Conservation (phyloP, 2,113 vertebrate species). For the Theristicus caerulescens region DNA sequence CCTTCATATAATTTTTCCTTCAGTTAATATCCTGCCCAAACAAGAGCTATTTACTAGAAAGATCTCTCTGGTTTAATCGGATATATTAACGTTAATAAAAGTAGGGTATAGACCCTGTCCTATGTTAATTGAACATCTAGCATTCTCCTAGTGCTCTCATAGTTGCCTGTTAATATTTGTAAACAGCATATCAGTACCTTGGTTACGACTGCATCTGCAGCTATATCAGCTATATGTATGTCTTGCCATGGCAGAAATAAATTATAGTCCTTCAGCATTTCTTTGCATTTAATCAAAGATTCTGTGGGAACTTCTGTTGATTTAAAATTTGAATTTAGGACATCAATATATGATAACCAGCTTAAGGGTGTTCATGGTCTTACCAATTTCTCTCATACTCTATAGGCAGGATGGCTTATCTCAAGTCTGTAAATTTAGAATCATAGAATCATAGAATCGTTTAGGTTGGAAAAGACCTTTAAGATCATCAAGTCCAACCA, state of each 20-base stretch:
- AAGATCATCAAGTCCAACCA: no score
- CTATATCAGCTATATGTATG: neutral
- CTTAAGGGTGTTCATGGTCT: neutral
- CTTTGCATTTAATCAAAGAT: neutral
- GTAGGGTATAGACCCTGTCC: neutral
- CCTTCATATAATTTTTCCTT: slow-evolving; percentile 43
- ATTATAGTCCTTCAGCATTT: neutral
- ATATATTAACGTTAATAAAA: neutral
- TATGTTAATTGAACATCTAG: neutral
- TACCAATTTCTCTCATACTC: neutral
- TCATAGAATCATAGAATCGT: no score
- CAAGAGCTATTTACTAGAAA: slow-evolving; percentile 14
- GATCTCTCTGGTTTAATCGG: neutral
- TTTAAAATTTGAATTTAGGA: neutral
- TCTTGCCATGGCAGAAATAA: neutral
- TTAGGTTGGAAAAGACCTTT: no score
- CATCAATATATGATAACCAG: neutral
- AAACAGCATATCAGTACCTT: neutral
- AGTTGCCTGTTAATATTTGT: neutral
- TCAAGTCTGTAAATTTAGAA: neutral
- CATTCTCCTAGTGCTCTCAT: neutral
- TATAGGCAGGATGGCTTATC: neutral
- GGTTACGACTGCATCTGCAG: neutral
- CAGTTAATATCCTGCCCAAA: slow-evolving; percentile 24
- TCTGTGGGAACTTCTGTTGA: neutral